Conservation (phyloP, 1,140 invertebrate species). For the Pissodes strobi region DNA sequence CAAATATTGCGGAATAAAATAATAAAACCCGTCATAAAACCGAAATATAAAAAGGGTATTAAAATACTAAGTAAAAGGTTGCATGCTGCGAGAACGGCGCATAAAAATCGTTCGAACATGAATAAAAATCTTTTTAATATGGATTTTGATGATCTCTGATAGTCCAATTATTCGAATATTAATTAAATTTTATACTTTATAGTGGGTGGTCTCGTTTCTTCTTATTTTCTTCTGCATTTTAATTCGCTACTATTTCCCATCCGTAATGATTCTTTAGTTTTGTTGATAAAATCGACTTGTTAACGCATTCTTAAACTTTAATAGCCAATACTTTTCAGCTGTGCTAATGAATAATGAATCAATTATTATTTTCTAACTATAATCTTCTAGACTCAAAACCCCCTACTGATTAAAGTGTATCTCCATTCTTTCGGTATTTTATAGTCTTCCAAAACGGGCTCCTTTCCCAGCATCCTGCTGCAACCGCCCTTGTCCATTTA, state of each 20-base stretch:
- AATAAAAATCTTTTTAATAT: conserved; percentile 16
- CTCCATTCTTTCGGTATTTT: too few species aligned
- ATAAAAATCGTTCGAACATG: conserved; percentile 21
- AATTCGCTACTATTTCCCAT: too few species aligned
- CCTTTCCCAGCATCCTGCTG: not conserved
- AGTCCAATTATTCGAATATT: not conserved
- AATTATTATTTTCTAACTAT: too few species aligned
- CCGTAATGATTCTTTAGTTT: too few species aligned
- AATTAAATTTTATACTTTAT: not conserved
- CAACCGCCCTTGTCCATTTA: conserved; percentile 9
- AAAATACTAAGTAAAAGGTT: conserved; percentile 21
- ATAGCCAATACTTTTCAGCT: too few species aligned
- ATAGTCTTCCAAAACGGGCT: too few species aligned
- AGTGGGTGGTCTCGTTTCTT: conserved; percentile 12
- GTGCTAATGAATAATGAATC: too few species aligned
- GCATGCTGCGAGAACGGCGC: conserved; percentile 10
- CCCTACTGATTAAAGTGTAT: too few species aligned
- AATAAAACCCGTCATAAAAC: conserved; percentile 19
- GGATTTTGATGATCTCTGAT: not conserved
- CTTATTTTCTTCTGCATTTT: too few species aligned
- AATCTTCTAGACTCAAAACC: too few species aligned
- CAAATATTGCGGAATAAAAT: conserved; percentile 24
- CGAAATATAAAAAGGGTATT: conserved; percentile 20
- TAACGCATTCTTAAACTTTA: too few species aligned
- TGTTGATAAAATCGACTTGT: too few species aligned